These are phyloP conservation scores for Cistogaster globosa DNA, from an alignment of 2,888 invertebrate genomes.

Conservation along the genomic window DNA sequence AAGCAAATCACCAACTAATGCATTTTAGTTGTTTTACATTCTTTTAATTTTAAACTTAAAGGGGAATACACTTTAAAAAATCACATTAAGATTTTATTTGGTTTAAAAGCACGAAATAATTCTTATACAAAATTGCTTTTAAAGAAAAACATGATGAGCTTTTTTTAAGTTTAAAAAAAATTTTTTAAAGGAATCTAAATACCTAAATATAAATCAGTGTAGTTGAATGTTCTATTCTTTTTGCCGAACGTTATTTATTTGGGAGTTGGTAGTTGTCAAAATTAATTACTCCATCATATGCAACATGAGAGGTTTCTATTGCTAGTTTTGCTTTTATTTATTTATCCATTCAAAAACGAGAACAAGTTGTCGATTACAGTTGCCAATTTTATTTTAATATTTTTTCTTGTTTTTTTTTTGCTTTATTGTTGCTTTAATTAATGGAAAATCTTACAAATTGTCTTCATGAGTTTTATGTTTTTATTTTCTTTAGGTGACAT, in stretches of 20 bases:
- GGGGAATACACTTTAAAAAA: too few species aligned
- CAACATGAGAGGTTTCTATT: conserved; percentile 48
- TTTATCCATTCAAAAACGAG: conserved; percentile 11
- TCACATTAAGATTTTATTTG: too few species aligned
- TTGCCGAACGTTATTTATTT: conserved; percentile 20
- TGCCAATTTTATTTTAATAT: conserved; percentile 52
- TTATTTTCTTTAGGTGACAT: conserved; percentile 48
- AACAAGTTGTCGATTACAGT: conserved; percentile 62
- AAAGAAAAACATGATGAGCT: too few species aligned
- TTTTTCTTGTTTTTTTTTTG: background rate
- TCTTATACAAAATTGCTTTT: too few species aligned
- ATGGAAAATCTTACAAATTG: conserved; percentile 64
- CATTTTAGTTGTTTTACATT: background rate
- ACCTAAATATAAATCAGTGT: background rate
- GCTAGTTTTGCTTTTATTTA: conserved; percentile 48
- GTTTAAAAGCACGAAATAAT: too few species aligned
- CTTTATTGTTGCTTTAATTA: conserved; percentile 51
- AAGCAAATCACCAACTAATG: conserved; percentile 44
- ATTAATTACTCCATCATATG: conserved; percentile 64
- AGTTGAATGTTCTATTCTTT: background rate
- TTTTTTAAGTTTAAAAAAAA: too few species aligned
- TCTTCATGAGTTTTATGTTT: conserved; percentile 22
- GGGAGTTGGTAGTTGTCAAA: conserved; percentile 65
- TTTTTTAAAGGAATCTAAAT: background rate
- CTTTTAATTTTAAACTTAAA: too few species aligned